phyloP scores from a whole-genome alignment of 2,797 vertebrate genomes.

The Molossus molossus region DNA sequence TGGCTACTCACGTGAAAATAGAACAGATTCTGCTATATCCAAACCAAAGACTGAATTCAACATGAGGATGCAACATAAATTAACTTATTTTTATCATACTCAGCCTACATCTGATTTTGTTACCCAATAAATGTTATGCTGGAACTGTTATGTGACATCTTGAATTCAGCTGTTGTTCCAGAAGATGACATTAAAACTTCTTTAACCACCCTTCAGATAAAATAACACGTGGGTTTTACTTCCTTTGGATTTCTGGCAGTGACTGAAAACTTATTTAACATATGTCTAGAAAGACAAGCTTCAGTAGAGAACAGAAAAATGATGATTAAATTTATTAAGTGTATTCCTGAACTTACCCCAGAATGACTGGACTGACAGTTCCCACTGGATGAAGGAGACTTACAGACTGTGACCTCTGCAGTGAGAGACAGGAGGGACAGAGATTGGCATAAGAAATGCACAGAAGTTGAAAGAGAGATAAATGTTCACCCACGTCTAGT shows the following conservation, averaged over 20 bases:
- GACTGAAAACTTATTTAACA: constrained; percentile 73
- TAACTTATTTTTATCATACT: constrained; percentile 66
- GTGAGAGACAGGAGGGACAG: constrained; percentile 63
- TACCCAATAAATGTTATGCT: constrained; percentile 44
- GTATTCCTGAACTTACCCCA: constrained; percentile 20
- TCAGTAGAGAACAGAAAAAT: constrained; percentile 8
- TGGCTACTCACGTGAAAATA: constrained; percentile 28
- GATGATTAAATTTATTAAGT: constrained; percentile 57
- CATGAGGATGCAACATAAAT: background rate
- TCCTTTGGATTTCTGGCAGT: constrained; percentile 65
- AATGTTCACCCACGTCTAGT: constrained; percentile 66
- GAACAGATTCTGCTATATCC: constrained; percentile 17
- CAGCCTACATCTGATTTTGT: constrained; percentile 61
- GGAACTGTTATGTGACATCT: constrained; percentile 51
- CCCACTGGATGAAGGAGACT: background rate
- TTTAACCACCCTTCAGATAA: constrained; percentile 55
- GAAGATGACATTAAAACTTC: constrained; percentile 75
- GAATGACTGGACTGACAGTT: constrained; percentile 70
- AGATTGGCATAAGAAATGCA: constrained; percentile 62
- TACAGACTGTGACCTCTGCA: background rate
- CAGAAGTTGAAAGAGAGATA: constrained; percentile 67
- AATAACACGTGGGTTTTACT: constrained; percentile 57
- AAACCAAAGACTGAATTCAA: constrained; percentile 53
- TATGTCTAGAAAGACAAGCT: constrained; percentile 68
- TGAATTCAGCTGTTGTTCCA: constrained; percentile 63